These are phyloP conservation scores for Mechanitis mazaeus DNA, from an alignment of 2,888 invertebrate genomes.

Conservation along the genomic window DNA sequence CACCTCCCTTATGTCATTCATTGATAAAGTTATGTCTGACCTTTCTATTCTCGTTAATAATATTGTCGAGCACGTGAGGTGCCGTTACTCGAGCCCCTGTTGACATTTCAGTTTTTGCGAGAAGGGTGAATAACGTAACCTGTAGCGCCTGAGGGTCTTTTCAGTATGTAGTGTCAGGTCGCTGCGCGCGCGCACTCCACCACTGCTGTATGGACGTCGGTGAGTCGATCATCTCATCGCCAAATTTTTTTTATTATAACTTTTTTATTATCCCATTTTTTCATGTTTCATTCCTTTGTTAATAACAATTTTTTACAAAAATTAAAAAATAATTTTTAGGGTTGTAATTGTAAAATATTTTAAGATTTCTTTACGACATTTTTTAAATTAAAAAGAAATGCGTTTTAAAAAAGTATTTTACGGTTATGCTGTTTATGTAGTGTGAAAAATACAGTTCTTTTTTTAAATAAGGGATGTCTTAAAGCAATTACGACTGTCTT, in stretches of 20 bases:
- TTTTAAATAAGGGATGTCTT: constrained; percentile 33
- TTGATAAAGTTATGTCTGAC: constrained; percentile 8
- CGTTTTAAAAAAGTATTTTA: constrained; percentile 14
- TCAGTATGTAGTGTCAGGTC: constrained; percentile 26
- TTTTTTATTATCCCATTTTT: constrained; percentile 5
- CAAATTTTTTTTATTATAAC: constrained; percentile 11
- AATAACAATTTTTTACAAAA: too few relatives aligned
- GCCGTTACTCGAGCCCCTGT: constrained; percentile 34
- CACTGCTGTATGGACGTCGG: constrained; percentile 48
- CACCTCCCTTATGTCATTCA: background rate
- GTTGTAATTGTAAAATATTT: background rate
- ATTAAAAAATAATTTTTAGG: too few relatives aligned
- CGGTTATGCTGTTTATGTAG: constrained; percentile 14
- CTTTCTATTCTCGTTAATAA: constrained; percentile 15
- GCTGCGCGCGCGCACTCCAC: constrained; percentile 34
- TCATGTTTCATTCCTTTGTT: background rate
- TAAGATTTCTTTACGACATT: constrained; percentile 5
- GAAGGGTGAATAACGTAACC: constrained; percentile 42
- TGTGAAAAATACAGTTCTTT: constrained; percentile 7
- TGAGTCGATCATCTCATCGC: constrained; percentile 38
- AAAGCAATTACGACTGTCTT: constrained; percentile 40
- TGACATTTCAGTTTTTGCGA: constrained; percentile 61
- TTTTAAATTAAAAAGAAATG: background rate
- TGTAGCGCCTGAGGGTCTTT: constrained; percentile 37
- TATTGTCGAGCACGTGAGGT: constrained; percentile 23